phyloP scores from a whole-genome alignment of 2,113 vertebrate species.

The Chaetura pelagica region DNA sequence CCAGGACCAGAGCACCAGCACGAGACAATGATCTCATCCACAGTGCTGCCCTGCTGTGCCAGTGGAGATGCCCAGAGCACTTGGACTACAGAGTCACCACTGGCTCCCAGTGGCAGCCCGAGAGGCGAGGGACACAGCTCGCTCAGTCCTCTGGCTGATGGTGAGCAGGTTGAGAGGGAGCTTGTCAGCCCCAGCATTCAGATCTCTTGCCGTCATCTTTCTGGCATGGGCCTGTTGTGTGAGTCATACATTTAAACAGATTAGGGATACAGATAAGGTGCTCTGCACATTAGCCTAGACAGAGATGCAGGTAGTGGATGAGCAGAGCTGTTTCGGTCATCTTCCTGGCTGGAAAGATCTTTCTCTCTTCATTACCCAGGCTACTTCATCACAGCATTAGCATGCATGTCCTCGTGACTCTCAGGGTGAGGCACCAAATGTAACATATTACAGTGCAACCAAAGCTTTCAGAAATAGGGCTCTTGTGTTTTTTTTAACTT shows the following conservation, averaged over 20 bases:
- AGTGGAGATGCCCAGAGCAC: background rate
- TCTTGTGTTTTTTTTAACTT: background rate
- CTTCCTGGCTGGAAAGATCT: constrained; percentile 19
- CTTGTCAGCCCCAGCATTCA: background rate
- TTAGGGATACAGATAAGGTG: constrained; percentile 33
- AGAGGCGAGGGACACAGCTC: accelerated
- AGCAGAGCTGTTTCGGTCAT: constrained; percentile 21
- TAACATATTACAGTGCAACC: background rate
- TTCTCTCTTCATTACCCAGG: background rate
- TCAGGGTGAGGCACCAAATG: constrained; percentile 16
- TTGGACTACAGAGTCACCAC: accelerated
- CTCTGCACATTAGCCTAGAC: background rate
- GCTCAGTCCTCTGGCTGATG: background rate
- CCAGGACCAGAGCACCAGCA: background rate
- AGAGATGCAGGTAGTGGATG: constrained; percentile 9
- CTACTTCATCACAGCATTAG: background rate
- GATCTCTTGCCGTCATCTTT: background rate
- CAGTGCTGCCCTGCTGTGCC: background rate
- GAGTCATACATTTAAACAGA: constrained; percentile 58
- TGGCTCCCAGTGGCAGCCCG: background rate
- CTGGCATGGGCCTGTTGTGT: background rate
- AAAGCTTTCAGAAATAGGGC: constrained; percentile 17
- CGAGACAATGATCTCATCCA: background rate
- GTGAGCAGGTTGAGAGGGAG: background rate
- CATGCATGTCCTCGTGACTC: background rate